Conservation (phyloP, 1,140 invertebrate genomes). For the Eupeodes corollae region DNA sequence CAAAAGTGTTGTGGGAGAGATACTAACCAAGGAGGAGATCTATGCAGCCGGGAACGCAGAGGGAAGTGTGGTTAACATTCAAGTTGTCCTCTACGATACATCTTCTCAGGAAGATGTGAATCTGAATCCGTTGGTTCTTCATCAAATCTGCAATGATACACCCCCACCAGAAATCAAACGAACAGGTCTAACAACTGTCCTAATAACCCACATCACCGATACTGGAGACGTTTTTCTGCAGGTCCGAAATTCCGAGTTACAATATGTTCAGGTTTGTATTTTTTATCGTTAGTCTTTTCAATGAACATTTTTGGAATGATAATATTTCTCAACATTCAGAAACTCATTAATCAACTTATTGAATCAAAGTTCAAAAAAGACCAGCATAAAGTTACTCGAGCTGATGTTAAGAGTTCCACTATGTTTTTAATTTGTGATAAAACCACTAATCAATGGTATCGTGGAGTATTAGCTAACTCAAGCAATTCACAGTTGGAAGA, state of each 20-base stretch:
- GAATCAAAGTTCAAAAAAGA: conserved; percentile 17
- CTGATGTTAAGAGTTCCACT: conserved; percentile 22
- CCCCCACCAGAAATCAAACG: conserved; percentile 19
- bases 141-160: conserved; percentile 20
- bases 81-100: conserved; percentile 31
- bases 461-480: conserved; percentile 14
- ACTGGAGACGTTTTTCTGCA: conserved; percentile 27
- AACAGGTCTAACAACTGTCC: conserved; percentile 6
- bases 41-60: conserved; percentile 7
- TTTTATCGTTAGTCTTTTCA: not conserved
- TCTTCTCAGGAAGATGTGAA: conserved; percentile 30
- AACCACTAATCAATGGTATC: conserved; percentile 22
- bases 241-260: conserved; percentile 21
- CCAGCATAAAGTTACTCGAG: conserved; percentile 16
- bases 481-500: conserved; percentile 14
- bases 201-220: conserved; percentile 28
- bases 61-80: conserved; percentile 16
- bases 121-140: conserved; percentile 25
- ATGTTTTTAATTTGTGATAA: conserved; percentile 29
- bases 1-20: conserved; percentile 26
- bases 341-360: conserved; percentile 20
- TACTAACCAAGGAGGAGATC: conserved; percentile 24
- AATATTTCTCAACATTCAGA: conserved; percentile 2
- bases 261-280: conserved; percentile 19
- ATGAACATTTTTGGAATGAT: not conserved